Evolutionary conservation across 2,113 vertebrate genomes (phyloP).

Genomic region (Thomomys bottae): DNA sequence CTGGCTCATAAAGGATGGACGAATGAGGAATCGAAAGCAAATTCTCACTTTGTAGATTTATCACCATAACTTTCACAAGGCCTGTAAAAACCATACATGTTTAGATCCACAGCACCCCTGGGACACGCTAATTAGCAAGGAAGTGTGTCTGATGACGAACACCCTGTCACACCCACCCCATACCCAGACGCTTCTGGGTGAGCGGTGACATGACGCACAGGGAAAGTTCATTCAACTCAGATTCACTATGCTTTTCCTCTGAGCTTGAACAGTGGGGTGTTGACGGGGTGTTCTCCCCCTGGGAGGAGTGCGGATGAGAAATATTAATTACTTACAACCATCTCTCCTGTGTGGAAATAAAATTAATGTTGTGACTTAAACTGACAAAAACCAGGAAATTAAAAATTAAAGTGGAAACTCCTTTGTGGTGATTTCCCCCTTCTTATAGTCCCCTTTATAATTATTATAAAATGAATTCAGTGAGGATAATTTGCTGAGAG

Average conservation of each 20-base stretch:
- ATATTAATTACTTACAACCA: constrained; percentile 66
- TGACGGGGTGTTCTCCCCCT: constrained; percentile 55
- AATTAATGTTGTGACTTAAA: constrained; percentile 67
- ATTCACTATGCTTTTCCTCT: constrained; percentile 63
- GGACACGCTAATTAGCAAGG: constrained; percentile 38
- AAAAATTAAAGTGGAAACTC: constrained; percentile 40
- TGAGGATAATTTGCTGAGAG: not conserved
- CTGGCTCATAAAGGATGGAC: not conserved
- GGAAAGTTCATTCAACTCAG: constrained; percentile 37
- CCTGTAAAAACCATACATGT: not conserved
- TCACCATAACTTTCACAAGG: not conserved
- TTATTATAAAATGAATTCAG: constrained; percentile 47
- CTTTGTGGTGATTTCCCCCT: constrained; percentile 11
- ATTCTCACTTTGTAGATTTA: not conserved
- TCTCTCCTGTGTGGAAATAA: constrained; percentile 49
- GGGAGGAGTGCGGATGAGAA: constrained; percentile 38
- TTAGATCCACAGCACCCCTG: constrained; percentile 18
- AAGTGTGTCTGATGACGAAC: not conserved
- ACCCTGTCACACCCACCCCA: not conserved
- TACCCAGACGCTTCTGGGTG: not conserved
- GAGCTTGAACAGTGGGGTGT: constrained; percentile 39
- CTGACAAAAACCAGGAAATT: constrained; percentile 65
- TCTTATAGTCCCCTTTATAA: not conserved
- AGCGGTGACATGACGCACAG: not conserved
- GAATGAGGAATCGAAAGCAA: constrained; percentile 47